phyloP scores from a whole-genome alignment of 92 coral and sea anemone genomes.

The Zoanthus sociatus region DNA sequence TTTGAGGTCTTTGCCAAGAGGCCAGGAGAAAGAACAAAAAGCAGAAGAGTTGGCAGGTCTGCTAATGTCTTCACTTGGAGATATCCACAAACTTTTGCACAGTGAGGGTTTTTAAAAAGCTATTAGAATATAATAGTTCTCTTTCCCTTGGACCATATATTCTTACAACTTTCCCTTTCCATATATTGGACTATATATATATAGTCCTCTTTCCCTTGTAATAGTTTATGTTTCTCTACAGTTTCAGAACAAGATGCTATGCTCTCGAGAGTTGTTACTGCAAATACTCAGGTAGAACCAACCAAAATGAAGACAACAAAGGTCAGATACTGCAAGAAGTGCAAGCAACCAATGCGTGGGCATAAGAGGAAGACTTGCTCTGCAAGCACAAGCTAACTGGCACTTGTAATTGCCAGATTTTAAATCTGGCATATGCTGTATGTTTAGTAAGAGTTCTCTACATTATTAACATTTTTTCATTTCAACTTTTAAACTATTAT shows the following conservation, averaged over 20 bases:
- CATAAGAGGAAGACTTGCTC: slow-evolving; percentile 19
- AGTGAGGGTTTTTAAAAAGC: neutral
- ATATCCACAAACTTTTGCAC: neutral
- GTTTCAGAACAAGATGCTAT: slow-evolving; percentile 15
- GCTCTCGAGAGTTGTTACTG: slow-evolving; percentile 16
- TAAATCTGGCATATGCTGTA: neutral
- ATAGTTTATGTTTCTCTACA: slow-evolving; percentile 17
- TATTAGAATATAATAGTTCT: neutral
- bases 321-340: slow-evolving; percentile 16
- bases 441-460: neutral
- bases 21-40: neutral
- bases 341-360: slow-evolving; percentile 32
- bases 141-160: no score
- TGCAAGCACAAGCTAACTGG: slow-evolving; percentile 6
- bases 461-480: neutral
- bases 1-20: slow-evolving; percentile 2
- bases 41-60: neutral
- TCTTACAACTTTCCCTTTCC: neutral
- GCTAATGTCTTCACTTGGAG: neutral
- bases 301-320: slow-evolving; percentile 1
- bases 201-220: neutral
- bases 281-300: slow-evolving; percentile 20
- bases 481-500: neutral
- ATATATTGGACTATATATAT: neutral
- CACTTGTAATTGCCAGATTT: neutral